Evolutionary conservation across 92 coral and sea anemone genomes (phyloP), one percentile per base, ranked within the genome.

Genomic region (Bergia sp.): DNA sequence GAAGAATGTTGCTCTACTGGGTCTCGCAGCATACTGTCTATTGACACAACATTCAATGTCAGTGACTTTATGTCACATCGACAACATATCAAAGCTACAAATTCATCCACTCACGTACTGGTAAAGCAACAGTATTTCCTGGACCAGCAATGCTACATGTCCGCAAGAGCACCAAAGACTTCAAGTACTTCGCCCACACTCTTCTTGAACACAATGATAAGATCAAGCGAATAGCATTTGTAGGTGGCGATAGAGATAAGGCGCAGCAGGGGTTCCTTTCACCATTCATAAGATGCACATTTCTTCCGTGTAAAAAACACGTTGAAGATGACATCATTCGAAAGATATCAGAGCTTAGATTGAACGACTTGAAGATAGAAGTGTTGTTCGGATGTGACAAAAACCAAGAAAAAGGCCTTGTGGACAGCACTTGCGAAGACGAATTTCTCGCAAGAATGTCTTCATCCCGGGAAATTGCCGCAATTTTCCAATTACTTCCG

Each of bases 181-280:
- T 43, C 20, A 11, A 2, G 40, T 91, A 91, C 82, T 91, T 93
- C 77, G 49, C 55, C 7, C 90, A 93, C 86, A 93, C 92, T n/a
- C 93, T 93, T 37, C 82, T 91, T n/a, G 93, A 93, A 66, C 44
- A 42, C 29, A 82, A 91, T 74, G 39, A 76, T 39, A 47, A 20
- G 23, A 61, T 92, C 13, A 91, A 92, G 50, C 43, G 73, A 45
- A 50, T 90, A 53, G 44, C 37, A 23, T 92, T 78, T 92, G 82
- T 92, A 42, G 92, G 92, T 3, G 92, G 90, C 15, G 94, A 92
- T 81, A 79, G 92, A 58, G 92, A 86, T 47, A 92, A 92, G 58
- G 92, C 89, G 16, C 91, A 86, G 65, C 72, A 41, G 39, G 74
- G 80, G 36, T 90, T 90, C 57, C 75, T 78, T 7, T 4, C 41